These are phyloP conservation scores for Oncorhynchus nerka DNA, from an alignment of 2,113 vertebrate species.

Conservation along the genomic window DNA sequence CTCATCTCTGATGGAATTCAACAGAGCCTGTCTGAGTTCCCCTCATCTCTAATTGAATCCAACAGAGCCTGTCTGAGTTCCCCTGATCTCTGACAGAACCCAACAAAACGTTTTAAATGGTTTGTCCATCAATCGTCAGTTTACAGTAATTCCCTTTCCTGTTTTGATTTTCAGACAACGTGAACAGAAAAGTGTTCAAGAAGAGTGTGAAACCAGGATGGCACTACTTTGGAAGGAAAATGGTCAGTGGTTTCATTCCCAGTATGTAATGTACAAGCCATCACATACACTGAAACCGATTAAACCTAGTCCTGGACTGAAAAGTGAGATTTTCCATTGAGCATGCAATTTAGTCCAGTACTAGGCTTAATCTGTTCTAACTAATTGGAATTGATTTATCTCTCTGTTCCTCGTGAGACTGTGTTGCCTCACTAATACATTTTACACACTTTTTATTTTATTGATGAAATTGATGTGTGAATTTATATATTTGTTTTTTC, in stretches of 20 bases:
- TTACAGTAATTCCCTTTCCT: neutral
- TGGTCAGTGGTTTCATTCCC: constrained; percentile 74
- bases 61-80: no score
- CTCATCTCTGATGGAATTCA: neutral
- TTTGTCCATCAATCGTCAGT: neutral
- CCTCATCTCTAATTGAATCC: no score
- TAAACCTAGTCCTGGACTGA: neutral
- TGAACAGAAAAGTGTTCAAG: constrained; percentile 84
- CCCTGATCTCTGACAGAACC: neutral
- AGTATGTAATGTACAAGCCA: neutral
- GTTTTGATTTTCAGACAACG: constrained; percentile 74
- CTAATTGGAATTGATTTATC: no score
- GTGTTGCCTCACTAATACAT: neutral
- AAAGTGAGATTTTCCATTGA: no score
- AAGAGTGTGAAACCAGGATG: constrained; percentile 88
- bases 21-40: neutral
- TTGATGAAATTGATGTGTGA: neutral
- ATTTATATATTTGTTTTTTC: neutral
- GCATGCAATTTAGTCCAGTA: no score
- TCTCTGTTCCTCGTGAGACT: no score
- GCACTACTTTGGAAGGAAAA: constrained; percentile 96
- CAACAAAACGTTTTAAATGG: neutral
- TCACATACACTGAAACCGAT: neutral
- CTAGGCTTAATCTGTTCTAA: no score
- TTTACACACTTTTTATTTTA: neutral